These are phyloP conservation scores for Poeciliopsis infans DNA, from an alignment of 2,797 vertebrate genomes.

Conservation along the genomic window DNA sequence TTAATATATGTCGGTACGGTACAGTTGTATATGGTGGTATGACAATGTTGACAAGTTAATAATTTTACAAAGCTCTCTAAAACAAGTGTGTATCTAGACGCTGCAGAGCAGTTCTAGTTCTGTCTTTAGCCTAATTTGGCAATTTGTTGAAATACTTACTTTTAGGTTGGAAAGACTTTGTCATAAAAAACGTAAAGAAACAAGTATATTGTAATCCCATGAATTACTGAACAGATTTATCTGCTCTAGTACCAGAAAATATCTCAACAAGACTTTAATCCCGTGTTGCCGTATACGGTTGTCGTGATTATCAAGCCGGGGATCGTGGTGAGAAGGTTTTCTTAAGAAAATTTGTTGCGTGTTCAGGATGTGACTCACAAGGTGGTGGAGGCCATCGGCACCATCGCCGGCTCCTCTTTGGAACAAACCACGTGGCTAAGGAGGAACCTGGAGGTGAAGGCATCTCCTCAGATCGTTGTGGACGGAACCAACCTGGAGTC, in stretches of 20 bases:
- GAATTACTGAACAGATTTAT: background rate
- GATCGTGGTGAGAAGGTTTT: background rate
- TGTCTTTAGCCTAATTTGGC: background rate
- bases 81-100: background rate
- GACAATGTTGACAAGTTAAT: background rate
- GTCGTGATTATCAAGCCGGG: background rate
- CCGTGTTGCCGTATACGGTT: background rate
- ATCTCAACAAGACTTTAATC: too few relatives aligned
- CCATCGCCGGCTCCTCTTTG: slow-evolving; percentile 94
- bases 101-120: background rate
- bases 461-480: slow-evolving; percentile 95
- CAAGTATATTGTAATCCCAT: background rate
- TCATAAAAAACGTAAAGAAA: background rate
- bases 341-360: slow-evolving; percentile 10
- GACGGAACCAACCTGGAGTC: slow-evolving; percentile 91
- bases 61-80: background rate
- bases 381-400: slow-evolving; percentile 96
- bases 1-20: background rate
- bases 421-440: slow-evolving; percentile 98
- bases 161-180: background rate
- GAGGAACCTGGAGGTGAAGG: slow-evolving; percentile 96
- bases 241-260: background rate
- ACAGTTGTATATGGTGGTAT: background rate
- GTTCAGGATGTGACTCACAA: slow-evolving; percentile 95
- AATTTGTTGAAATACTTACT: background rate